Evolutionary conservation across 2,113 vertebrate genomes (phyloP), one percentile per base, ranked within the genome.

Genomic region (Callopanchax toddi): DNA sequence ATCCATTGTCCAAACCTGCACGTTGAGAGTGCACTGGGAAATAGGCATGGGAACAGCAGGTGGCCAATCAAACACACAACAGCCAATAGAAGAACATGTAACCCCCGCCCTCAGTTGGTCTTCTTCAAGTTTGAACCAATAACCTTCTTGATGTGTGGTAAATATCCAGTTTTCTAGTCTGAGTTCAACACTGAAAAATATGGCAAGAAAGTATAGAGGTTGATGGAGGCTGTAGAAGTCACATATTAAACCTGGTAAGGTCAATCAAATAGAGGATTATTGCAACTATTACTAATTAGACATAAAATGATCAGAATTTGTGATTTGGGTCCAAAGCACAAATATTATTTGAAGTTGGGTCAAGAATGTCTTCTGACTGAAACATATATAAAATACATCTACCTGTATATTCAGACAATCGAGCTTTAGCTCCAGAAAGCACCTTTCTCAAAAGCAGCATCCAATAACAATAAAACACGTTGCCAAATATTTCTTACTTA

Each of bases 1-100:
- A 65, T 65, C 39, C 18, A 54, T 70, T 71, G 34, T 34, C 44
- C 58, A n/a, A 64, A 57, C 16, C 29, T 45, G 46, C 36, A 50
- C 20, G 43, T 50, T 13, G 17, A 23, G 22, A 11, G 2, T 44
- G 15, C 45, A 39, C 53, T 60, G 32, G 20, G 34, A 46, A 42
- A 6, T 21, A 16, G 16, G 49, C 29, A 43, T n/a, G 21, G 17
- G 51, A 40, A 62, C 25, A 40, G 50, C 20, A 64, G 42, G 32
- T 67, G 49, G 57, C 52, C 49, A 49, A 20, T 32, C 6, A 1
- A 44, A 72, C 21, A 56, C 6, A 36, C 12, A 60, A 23, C n/a
- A 60, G 60, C 21, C 25, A 16, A 25, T 23, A 17, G 25, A 34
- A 61, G 23, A 43, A 36, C 21, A 36, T 40, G 11, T 42, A 18